These are phyloP conservation scores for Uromys caudimaculatus DNA, from an alignment of 2,797 vertebrate genomes.

Conservation along the genomic window DNA sequence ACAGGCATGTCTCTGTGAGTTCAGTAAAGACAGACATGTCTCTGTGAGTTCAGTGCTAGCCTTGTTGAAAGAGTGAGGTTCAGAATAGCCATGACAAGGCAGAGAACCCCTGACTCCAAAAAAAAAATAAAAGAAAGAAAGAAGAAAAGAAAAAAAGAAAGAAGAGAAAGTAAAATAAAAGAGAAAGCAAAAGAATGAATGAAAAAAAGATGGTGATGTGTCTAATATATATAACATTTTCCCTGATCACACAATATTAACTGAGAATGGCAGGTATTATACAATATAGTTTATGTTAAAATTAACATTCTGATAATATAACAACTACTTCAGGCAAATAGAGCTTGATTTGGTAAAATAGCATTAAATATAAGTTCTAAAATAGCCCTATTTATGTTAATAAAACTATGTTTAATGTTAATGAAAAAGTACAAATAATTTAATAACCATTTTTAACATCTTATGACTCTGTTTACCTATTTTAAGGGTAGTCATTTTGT, in stretches of 20 bases:
- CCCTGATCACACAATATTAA: background rate
- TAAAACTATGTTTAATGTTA: background rate
- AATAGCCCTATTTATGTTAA: background rate
- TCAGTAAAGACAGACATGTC: background rate
- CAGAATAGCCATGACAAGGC: background rate
- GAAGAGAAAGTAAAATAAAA: no score
- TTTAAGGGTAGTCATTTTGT: background rate
- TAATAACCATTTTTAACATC: background rate
- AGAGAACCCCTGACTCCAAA: background rate
- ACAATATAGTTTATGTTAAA: background rate
- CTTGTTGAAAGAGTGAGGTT: background rate
- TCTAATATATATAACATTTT: background rate
- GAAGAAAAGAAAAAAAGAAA: no score
- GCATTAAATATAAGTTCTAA: background rate
- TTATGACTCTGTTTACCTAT: background rate
- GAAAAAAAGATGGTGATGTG: background rate
- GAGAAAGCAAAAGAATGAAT: background rate
- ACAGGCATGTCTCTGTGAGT: background rate
- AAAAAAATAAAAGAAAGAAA: no score
- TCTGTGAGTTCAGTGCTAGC: background rate
- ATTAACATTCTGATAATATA: background rate
- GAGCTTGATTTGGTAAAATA: conserved; percentile 35
- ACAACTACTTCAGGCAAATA: background rate
- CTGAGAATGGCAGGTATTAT: background rate
- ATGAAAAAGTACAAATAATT: background rate